phyloP scores from a whole-genome alignment of 2,888 invertebrate species.

The Leistus spinibarbis region DNA sequence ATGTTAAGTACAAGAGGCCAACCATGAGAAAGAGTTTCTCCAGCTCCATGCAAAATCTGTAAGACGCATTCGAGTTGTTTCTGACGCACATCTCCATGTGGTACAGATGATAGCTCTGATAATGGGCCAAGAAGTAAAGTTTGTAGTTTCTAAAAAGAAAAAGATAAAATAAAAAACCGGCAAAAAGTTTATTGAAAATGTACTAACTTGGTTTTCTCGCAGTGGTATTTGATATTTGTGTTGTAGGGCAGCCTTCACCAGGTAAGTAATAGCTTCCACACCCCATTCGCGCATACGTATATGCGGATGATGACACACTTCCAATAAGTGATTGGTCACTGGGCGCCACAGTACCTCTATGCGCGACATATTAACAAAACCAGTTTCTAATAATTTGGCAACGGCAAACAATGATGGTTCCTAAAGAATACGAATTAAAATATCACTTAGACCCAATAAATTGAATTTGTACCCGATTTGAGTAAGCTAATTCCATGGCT shows the following conservation, averaged over 20 bases:
- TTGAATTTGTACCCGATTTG: slow-evolving; percentile 74
- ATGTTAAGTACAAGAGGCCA: slow-evolving; percentile 95
- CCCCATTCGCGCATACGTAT: slow-evolving; percentile 97
- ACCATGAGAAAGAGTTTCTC: slow-evolving; percentile 89
- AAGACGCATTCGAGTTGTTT: slow-evolving; percentile 94
- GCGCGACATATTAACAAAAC: slow-evolving; percentile 89
- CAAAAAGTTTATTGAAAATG: no score
- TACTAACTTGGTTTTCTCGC: slow-evolving; percentile 77
- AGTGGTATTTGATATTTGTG: slow-evolving; percentile 84
- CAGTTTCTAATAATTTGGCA: slow-evolving; percentile 97
- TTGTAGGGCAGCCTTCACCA: slow-evolving; percentile 89
- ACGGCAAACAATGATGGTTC: slow-evolving; percentile 97
- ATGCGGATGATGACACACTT: slow-evolving; percentile 95
- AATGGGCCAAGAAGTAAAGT: slow-evolving; percentile 86
- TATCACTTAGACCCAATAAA: background rate
- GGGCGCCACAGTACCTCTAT: slow-evolving; percentile 96
- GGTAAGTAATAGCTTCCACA: slow-evolving; percentile 92
- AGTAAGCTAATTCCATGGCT: slow-evolving; percentile 95
- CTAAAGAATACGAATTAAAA: slow-evolving; percentile 56
- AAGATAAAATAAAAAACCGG: slow-evolving; percentile 40
- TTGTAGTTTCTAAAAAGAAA: slow-evolving; percentile 69
- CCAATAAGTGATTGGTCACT: slow-evolving; percentile 92
- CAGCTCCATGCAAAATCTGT: slow-evolving; percentile 89
- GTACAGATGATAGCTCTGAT: slow-evolving; percentile 87
- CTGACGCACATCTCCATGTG: slow-evolving; percentile 92